Evolutionary conservation across 1,140 invertebrate species (phyloP).

Genomic region (Danaus melanippus): DNA sequence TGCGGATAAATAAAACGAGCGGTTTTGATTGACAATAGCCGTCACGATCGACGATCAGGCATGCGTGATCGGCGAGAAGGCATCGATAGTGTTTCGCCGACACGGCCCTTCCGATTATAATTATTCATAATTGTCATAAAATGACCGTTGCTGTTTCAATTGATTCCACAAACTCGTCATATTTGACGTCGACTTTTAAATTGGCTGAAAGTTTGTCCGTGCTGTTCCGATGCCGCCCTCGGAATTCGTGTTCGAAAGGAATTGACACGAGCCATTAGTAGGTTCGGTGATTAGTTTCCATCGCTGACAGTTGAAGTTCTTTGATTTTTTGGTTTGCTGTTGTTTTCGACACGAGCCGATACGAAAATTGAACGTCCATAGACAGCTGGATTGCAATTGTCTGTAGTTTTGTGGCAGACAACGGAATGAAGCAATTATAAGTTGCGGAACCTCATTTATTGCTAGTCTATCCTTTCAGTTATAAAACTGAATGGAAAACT

Average conservation of each 20-base stretch:
- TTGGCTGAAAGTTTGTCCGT: constrained; percentile 49
- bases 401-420: constrained; percentile 42
- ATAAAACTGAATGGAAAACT: constrained; percentile 59
- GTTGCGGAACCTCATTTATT: constrained; percentile 64
- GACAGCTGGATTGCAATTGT: constrained; percentile 49
- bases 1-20: constrained; percentile 45
- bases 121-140: constrained; percentile 2
- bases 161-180: constrained; percentile 34
- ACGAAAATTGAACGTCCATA: constrained; percentile 36
- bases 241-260: constrained; percentile 46
- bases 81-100: constrained; percentile 42
- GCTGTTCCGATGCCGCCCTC: constrained; percentile 36
- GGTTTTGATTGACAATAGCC: constrained; percentile 54
- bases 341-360: constrained; percentile 35
- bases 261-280: constrained; percentile 49
- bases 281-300: constrained; percentile 46
- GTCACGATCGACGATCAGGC: constrained; percentile 53
- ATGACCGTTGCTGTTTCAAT: constrained; percentile 22
- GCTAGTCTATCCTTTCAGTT: constrained; percentile 58
- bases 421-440: constrained; percentile 69
- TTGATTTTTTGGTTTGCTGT: constrained; percentile 33
- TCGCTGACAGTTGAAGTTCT: constrained; percentile 34
- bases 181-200: constrained; percentile 40
- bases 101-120: constrained; percentile 15
- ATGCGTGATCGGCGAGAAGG: constrained; percentile 41